phyloP scores from a whole-genome alignment of 2,888 invertebrate species.

The Drosophila colorata region DNA sequence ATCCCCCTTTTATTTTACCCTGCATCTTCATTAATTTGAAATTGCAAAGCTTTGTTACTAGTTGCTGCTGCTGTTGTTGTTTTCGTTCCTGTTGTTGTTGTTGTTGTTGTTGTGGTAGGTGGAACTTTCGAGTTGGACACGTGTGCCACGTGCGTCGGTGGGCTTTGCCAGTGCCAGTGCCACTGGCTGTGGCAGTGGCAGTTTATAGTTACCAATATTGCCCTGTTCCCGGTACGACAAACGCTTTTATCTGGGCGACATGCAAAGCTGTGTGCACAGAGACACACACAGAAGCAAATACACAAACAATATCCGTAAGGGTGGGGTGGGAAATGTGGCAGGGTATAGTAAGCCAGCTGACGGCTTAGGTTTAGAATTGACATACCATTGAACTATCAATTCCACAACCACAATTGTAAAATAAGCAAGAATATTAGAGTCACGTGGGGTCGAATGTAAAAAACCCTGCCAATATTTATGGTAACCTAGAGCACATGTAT shows the following conservation, averaged over 20 bases:
- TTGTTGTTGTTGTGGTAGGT: slow-evolving; percentile 4
- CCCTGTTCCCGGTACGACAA: slow-evolving; percentile 7
- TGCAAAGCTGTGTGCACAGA: slow-evolving; percentile 33
- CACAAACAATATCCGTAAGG: slow-evolving; percentile 1
- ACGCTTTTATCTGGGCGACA: slow-evolving; percentile 39
- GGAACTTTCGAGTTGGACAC: slow-evolving; percentile 32
- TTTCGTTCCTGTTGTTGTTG: too few species aligned
- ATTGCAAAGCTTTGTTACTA: slow-evolving; percentile 22
- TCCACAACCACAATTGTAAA: slow-evolving; percentile 15
- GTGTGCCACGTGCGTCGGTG: slow-evolving; percentile 44
- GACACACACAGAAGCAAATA: slow-evolving; percentile 20
- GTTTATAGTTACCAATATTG: slow-evolving; percentile 37
- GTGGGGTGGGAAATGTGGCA: neutral
- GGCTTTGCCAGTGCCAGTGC: slow-evolving; percentile 4
- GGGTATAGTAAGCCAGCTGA: slow-evolving; percentile 7
- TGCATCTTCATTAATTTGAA: slow-evolving; percentile 48
- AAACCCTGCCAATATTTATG: slow-evolving; percentile 3
- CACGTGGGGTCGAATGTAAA: neutral
- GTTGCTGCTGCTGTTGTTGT: slow-evolving; percentile 13
- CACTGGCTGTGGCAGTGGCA: neutral
- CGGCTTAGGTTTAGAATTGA: slow-evolving; percentile 28
- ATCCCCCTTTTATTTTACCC: slow-evolving; percentile 3
- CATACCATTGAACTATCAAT: slow-evolving; percentile 33
- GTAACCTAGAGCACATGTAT: too few species aligned
- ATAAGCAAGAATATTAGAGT: neutral